phyloP scores from a whole-genome alignment of 2,797 vertebrate species.

The Epinephelus malabaricus region DNA sequence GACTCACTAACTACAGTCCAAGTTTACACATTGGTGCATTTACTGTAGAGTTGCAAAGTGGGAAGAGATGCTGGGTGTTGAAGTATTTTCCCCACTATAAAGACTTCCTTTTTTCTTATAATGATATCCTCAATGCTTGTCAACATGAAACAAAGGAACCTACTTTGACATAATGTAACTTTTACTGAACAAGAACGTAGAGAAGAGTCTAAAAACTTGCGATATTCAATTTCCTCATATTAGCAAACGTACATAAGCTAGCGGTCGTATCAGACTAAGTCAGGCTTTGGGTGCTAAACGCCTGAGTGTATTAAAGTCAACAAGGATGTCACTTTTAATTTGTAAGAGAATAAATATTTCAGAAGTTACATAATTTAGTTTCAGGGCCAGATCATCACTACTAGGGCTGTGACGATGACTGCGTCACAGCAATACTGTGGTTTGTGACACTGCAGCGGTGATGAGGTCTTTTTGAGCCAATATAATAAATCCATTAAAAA shows the following conservation, averaged over 20 bases:
- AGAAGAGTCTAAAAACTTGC: neutral
- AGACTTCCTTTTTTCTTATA: neutral
- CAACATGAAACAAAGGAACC: too few relatives aligned
- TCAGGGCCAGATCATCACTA: too few relatives aligned
- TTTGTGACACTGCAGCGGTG: too few relatives aligned
- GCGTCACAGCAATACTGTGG: too few relatives aligned
- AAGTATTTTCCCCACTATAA: neutral
- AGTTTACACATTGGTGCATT: slow-evolving; percentile 38
- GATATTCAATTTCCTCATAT: neutral
- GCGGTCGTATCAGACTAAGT: neutral
- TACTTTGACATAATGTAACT: too few relatives aligned
- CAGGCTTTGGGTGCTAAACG: neutral
- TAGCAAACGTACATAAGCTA: neutral
- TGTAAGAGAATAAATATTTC: too few relatives aligned
- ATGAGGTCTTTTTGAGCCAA: too few relatives aligned
- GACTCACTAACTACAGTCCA: slow-evolving; percentile 38
- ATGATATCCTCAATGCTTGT: neutral
- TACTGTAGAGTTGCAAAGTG: slow-evolving; percentile 57
- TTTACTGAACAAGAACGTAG: neutral
- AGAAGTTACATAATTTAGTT: too few relatives aligned
- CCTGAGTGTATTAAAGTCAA: neutral
- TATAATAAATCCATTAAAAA: too few relatives aligned
- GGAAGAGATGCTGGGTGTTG: slow-evolving; percentile 15
- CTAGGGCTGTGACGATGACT: too few relatives aligned
- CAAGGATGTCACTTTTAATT: neutral